Conservation (phyloP, 2,797 vertebrate species). For the Meda fulgida region DNA sequence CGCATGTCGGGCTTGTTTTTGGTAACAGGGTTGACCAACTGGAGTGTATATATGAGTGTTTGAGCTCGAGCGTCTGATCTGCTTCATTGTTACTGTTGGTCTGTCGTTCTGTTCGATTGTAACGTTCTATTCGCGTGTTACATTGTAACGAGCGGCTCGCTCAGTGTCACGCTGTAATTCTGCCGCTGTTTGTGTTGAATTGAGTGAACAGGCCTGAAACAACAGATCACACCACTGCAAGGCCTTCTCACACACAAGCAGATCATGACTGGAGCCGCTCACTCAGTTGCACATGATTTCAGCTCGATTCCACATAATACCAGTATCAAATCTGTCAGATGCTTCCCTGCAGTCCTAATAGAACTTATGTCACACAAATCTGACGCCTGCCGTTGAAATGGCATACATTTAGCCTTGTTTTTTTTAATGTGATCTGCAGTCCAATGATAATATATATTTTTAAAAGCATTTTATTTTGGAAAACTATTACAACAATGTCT, state of each 20-base stretch:
- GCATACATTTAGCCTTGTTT: not conserved
- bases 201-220: conserved; percentile 27
- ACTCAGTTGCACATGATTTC: not conserved
- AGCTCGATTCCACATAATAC: not conserved
- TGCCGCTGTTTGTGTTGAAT: conserved; percentile 39
- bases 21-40: conserved; percentile 21
- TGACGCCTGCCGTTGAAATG: not conserved
- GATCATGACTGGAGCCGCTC: conserved; percentile 8
- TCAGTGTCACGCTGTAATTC: conserved; percentile 39
- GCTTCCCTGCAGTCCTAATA: too few relatives aligned
- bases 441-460: not conserved
- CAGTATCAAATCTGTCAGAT: not conserved
- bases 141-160: conserved; percentile 8
- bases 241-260: conserved; percentile 27
- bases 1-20: conserved; percentile 53
- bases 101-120: not conserved
- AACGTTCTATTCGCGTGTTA: conserved; percentile 10
- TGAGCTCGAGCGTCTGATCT: conserved; percentile 35
- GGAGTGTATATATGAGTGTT: not conserved
- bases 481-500: not conserved
- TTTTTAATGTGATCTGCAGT: not conserved
- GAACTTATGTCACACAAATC: not conserved
- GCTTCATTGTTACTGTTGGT: conserved; percentile 3
- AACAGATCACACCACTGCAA: conserved; percentile 14
- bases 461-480: not conserved